Conservation (phyloP, 2,113 vertebrate species). For the Campylorhamphus procurvoides region DNA sequence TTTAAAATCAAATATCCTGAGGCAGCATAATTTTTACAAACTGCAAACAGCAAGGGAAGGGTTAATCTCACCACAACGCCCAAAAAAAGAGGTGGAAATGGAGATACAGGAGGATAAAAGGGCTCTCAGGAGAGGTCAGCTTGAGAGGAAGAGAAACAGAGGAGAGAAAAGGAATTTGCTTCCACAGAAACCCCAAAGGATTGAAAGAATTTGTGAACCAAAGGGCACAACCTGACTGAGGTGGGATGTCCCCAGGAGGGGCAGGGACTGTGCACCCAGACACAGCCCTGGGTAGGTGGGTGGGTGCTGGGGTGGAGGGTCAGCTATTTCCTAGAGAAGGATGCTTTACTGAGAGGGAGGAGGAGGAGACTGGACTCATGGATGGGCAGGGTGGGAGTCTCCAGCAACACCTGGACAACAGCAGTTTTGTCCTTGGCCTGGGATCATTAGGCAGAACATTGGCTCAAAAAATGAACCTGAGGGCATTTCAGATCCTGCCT, state of each 20-base stretch:
- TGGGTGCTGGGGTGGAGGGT: background rate
- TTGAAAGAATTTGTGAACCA: background rate
- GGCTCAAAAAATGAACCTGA: background rate
- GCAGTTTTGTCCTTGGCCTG: background rate
- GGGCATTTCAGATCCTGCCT: background rate
- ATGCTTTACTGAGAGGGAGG: background rate
- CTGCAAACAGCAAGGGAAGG: background rate
- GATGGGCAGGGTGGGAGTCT: background rate
- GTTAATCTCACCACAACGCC: background rate
- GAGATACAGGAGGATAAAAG: conserved; percentile 28
- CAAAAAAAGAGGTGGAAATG: background rate
- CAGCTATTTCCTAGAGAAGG: background rate
- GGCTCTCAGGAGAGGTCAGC: background rate
- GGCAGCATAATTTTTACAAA: background rate
- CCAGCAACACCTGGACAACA: background rate
- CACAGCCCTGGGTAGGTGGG: background rate
- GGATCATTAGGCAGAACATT: background rate
- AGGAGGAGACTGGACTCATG: too few relatives aligned
- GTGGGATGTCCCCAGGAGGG: background rate
- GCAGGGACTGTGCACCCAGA: background rate
- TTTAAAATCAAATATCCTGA: background rate
- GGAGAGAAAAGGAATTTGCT: conserved; percentile 23
- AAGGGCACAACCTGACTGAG: background rate
- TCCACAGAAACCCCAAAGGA: background rate
- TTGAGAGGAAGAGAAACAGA: conserved; percentile 3